Evolutionary conservation across 2,888 invertebrate genomes (phyloP), one percentile per base, ranked within the genome.

Genomic region (Patella caerulea): DNA sequence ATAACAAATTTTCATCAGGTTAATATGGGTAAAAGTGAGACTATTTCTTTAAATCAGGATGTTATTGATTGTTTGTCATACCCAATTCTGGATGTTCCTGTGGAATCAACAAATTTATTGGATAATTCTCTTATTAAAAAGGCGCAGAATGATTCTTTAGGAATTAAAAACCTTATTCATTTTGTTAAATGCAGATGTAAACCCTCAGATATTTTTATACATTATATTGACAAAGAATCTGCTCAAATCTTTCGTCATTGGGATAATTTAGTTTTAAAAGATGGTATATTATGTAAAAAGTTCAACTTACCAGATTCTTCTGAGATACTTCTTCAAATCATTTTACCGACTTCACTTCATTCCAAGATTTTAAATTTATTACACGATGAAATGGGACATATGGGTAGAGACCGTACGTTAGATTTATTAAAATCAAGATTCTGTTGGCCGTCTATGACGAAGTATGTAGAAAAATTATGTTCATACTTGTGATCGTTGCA

Each of bases 361-460:
- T 19, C 72, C 14, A 17, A 24, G 14, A 79, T 73, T 14, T 71
- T 79, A 15, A 56, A 59, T 19, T 75, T 77, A n/a, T 54, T 78
- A 7, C 80, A 82, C 75, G 54, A 76, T n/a, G 70, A 82, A 1
- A 45, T 80, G 15, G 78, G 79, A 2, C 81, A 81, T 78, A 76
- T 74, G 59, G 81, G 78, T 14, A 19, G 77, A 17, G 81, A 83
- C 14, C 53, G 72, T 24, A 76, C 81, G 3, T 12, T 80, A 11
- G 72, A 73, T 70, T 71, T 79, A 24, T 65, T 56, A 52, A 71
- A 74, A 34, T 69, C 74, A 1, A 19, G 77, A 14, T 72, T 81
- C 24, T 75, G n/a, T 45, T 77, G n/a, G n/a, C n/a, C n/a, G n/a
- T n/a, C n/a, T n/a, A n/a, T n/a, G 77, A 65, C 73, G 5, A 59